Evolutionary conservation across 2,113 vertebrate species (phyloP), one percentile per base, ranked within the genome.

Genomic region (Tragulus kanchil): DNA sequence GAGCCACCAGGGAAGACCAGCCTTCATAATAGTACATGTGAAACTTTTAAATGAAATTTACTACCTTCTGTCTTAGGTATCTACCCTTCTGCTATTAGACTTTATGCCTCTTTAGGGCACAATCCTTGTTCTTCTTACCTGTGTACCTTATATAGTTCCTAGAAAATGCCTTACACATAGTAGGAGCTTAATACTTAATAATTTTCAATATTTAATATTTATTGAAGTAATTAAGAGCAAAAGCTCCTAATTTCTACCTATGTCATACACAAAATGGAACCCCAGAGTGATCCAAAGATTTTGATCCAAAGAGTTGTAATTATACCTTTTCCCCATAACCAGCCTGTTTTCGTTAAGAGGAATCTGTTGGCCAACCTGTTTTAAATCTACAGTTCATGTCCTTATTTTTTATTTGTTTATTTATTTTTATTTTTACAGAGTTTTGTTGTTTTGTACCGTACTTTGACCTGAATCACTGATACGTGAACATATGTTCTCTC

Each of bases 221-320:
- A 50, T 42, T 77, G 42, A 89, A 89, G 25, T 90, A 78, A 92
- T 65, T 93, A 54, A 83, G 73, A 62, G 45, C 13, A 90, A 82
- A 94, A 85, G 7, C 4, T 69, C 65, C n/a, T 69, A 67, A 8
- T 54, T 85, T 89, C 75, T 79, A 28, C 52, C 26, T 58, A 10
- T 62, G 4, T 48, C 31, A 71, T 56, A 50, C 81, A 81, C 8
- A 78, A 65, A 71, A 73, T 88, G 42, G 13, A 87, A 77, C 91
- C 62, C 31, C 36, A 67, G 31, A 82, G 14, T 87, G 31, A 82
- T 82, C 64, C 82, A 87, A 45, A 90, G 56, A 45, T 65, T 87
- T 15, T 85, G 64, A 14, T 50, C 92, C 65, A 90, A 87, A 86
- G 6, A 73, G 54, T 64, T 50, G 23, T 73, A 81, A 81, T 59